Base-by-base conservation (phyloP, 2,797 vertebrate species). In the Rachycentron canadum region DNA sequence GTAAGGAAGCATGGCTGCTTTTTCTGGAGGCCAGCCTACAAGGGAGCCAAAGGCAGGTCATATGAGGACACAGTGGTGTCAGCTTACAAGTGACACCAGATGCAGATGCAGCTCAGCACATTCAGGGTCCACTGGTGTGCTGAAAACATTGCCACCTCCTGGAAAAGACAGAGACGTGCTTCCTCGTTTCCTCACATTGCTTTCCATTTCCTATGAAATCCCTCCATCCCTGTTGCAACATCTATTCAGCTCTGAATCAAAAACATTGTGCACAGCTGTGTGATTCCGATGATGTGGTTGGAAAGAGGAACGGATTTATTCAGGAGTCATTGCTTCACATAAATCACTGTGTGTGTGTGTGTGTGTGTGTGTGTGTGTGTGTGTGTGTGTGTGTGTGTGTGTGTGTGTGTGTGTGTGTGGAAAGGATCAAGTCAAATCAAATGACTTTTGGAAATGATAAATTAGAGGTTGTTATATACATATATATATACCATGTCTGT, bases 51-150 rank as follows among this genome's bases (percentile, higher is more conserved):
- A 38, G 3, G 1, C 0, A 45, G 75, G 68, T 82, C 45, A 53
- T 64, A 0, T 74, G 8, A 84, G 87, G 86, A 91, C 84, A n/a
- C 13, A 0, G 52, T 73, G 69, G 62, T 84, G 70, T 89, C 86
- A 68, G 62, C 52, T 88, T 88, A 81, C 87, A 81, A 19, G n/a
- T 0, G 6, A 26, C 41, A 30, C 1, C 55, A 36, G 59, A 49
- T 43, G 23, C 55, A 36, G 59, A 49, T 43, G 23, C 23, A 21
- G 40, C 25, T 4, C 1, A 4, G 32, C 4, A 7, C 21, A 0
- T 8, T 36, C 23, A 41, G 3, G 0, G n/a, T 4, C n/a, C 32
- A 9, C 6, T 16, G 30, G 23, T 43, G 2, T 60, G 3, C 17
- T 60, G 62, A 25, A 45, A 38, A 76, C 8, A 1, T 30, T 49